These are phyloP conservation scores for Lithophane socia DNA, from an alignment of 2,888 invertebrate genomes.

Conservation along the genomic window DNA sequence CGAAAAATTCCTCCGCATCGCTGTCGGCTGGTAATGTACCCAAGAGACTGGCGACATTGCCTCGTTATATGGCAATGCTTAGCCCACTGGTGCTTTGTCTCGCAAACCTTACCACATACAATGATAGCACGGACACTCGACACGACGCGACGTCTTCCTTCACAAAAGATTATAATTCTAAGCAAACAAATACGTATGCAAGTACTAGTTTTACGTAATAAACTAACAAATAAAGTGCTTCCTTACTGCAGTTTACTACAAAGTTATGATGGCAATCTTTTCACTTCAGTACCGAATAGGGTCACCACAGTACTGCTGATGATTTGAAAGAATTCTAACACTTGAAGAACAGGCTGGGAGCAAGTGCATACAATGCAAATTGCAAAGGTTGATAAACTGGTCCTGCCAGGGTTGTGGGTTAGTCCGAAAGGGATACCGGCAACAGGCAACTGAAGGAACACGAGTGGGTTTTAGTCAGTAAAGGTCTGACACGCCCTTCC, in stretches of 20 bases:
- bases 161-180: constrained; percentile 3
- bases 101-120: background rate
- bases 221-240: constrained; percentile 38
- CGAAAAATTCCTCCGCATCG: no score
- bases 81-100: background rate
- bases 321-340: background rate
- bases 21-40: no score
- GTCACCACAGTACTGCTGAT: constrained; percentile 19
- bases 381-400: no score
- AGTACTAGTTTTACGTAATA: constrained; percentile 32
- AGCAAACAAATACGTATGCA: constrained; percentile 17
- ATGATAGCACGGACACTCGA: background rate
- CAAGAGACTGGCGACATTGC: no score
- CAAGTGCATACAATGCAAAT: background rate
- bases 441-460: no score
- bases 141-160: no score
- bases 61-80: no score
- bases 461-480: no score
- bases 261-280: constrained; percentile 57
- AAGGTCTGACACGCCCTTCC: no score
- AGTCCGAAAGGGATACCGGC: no score
- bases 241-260: constrained; percentile 48
- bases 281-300: constrained; percentile 47
- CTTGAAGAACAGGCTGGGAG: background rate
- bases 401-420: no score